These are phyloP conservation scores for Gari tellinella DNA, from an alignment of 2,888 invertebrate species.

Conservation along the genomic window DNA sequence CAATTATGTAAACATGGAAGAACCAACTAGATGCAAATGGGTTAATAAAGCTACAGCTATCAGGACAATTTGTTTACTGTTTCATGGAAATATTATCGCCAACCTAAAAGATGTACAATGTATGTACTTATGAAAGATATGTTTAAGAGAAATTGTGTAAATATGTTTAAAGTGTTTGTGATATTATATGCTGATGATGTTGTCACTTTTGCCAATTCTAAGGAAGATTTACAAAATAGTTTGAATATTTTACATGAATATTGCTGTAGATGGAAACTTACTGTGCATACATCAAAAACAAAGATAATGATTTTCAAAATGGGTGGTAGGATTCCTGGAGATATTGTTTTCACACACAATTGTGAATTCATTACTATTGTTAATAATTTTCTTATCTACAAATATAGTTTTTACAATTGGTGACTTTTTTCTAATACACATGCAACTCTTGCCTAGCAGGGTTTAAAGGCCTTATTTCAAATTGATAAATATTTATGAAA, in stretches of 20 bases:
- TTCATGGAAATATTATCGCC: no score
- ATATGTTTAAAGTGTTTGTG: slow-evolving; percentile 32
- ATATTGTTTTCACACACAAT: not conserved
- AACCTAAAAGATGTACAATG: no score
- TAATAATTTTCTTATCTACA: not conserved
- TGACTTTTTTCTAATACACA: slow-evolving; percentile 9
- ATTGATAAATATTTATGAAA: slow-evolving; percentile 13
- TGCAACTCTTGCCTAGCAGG: not conserved
- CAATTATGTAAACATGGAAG: no score
- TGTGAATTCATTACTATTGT: not conserved
- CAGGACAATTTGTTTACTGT: no score
- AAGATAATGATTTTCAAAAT: slow-evolving; percentile 30
- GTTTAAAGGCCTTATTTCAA: slow-evolving; percentile 6
- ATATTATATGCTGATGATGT: slow-evolving; percentile 30
- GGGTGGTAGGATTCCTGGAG: slow-evolving; percentile 8
- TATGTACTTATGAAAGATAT: no score
- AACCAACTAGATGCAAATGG: no score
- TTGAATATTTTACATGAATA: slow-evolving; percentile 14
- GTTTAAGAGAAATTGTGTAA: no score
- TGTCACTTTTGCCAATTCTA: slow-evolving; percentile 15
- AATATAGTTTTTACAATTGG: not conserved
- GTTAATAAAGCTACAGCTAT: no score
- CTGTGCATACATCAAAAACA: slow-evolving; percentile 11
- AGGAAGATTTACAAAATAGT: slow-evolving; percentile 12
- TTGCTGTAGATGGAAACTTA: slow-evolving; percentile 21